Conservation (phyloP, 2,113 vertebrate genomes). For the Cromileptes altivelis region DNA sequence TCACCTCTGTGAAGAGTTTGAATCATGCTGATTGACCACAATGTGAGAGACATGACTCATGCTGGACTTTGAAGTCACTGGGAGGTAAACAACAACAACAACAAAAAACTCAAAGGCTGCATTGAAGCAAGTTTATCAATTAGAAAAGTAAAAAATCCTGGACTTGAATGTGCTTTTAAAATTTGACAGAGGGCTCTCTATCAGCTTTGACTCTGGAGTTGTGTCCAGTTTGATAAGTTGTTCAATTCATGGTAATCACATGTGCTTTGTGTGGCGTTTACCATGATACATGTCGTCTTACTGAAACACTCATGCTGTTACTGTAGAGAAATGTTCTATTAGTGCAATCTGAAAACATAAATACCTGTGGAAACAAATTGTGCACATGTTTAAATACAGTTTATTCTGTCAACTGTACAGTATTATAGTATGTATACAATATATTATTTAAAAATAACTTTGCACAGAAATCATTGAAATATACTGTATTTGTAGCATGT, state of each 20-base stretch:
- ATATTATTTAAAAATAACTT: constrained; percentile 42
- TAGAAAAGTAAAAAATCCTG: constrained; percentile 61
- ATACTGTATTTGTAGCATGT: constrained; percentile 62
- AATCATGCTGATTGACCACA: constrained; percentile 34
- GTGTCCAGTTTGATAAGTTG: constrained; percentile 67
- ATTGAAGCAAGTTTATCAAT: background rate
- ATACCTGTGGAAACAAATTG: constrained; percentile 12
- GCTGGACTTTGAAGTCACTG: constrained; percentile 21
- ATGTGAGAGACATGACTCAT: constrained; percentile 27
- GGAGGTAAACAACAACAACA: background rate
- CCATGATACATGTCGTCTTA: constrained; percentile 24
- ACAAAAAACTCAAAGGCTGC: constrained; percentile 14
- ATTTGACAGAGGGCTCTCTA: constrained; percentile 84
- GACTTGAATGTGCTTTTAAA: constrained; percentile 79
- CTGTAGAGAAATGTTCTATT: constrained; percentile 18
- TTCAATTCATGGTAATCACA: constrained; percentile 40
- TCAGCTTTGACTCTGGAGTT: constrained; percentile 73
- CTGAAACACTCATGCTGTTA: constrained; percentile 28
- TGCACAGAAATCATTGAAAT: constrained; percentile 53
- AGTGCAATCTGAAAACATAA: constrained; percentile 34
- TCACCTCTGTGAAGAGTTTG: constrained; percentile 16
- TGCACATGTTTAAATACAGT: constrained; percentile 1
- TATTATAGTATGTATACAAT: constrained; percentile 22
- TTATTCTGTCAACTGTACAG: constrained; percentile 50
- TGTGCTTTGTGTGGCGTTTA: constrained; percentile 60